Conservation (phyloP, 2,888 invertebrate genomes). For the Cheilosia pagana region DNA sequence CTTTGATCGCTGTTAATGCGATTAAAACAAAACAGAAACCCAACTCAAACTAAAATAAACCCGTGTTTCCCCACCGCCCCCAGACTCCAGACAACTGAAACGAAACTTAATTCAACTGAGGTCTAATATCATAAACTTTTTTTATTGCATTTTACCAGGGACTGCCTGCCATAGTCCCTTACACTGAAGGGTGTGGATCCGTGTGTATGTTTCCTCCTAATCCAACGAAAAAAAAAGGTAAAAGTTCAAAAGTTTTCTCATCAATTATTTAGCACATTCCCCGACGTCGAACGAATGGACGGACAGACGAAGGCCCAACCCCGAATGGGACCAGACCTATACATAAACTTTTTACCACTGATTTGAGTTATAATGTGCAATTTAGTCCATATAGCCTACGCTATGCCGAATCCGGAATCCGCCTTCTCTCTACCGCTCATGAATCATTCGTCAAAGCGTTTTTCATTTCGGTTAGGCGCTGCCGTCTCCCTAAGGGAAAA, state of each 20-base stretch:
- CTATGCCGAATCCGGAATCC: constrained; percentile 23
- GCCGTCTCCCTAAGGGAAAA: background rate
- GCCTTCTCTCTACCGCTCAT: constrained; percentile 32
- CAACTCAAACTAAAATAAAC: constrained; percentile 27
- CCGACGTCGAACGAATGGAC: background rate
- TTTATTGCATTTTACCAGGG: constrained; percentile 51
- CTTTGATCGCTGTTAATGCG: constrained; percentile 57
- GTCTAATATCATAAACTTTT: constrained; percentile 64
- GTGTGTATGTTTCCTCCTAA: constrained; percentile 5
- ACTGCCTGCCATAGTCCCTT: background rate
- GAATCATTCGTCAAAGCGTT: constrained; percentile 62
- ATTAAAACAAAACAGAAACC: constrained; percentile 51
- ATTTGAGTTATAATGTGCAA: constrained; percentile 73
- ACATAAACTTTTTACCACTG: constrained; percentile 63
- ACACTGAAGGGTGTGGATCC: constrained; percentile 9
- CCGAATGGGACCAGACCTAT: background rate
- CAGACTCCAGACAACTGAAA: constrained; percentile 45
- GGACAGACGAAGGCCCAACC: constrained; percentile 1
- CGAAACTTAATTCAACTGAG: constrained; percentile 68
- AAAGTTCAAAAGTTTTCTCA: constrained; percentile 73
- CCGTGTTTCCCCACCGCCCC: background rate
- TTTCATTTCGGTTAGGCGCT: constrained; percentile 20
- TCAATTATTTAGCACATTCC: constrained; percentile 73
- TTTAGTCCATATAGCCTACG: constrained; percentile 64
- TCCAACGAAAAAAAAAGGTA: constrained; percentile 42